A percentile compares a stretch with the other conserved stretches of the same genome.
Conservation (phyloP, 2,113 vertebrate species). For the Cyprinodon brontotheroides region DNA sequence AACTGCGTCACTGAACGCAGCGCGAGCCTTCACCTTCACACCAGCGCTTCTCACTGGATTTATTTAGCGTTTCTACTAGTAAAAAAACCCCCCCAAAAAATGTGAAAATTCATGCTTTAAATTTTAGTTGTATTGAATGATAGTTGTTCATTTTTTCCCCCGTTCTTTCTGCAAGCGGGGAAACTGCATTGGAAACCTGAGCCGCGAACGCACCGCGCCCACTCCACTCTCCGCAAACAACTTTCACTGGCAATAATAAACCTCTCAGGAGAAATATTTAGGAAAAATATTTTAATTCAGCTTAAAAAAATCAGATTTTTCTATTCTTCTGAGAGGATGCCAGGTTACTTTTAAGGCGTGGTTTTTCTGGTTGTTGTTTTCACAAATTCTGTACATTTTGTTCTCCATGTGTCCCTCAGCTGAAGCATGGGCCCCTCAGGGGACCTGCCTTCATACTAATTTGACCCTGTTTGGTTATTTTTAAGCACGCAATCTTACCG, state of each 20-base stretch:
- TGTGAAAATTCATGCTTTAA: too few relatives aligned
- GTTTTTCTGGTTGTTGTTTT: not conserved
- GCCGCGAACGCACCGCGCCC: too few relatives aligned
- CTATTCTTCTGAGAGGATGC: not conserved
- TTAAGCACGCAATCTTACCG: not conserved
- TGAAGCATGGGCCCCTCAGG: not conserved
- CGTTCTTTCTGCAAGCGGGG: not conserved
- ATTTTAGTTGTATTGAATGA: too few relatives aligned
- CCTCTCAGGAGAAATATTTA: not conserved
- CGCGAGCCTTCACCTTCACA: not conserved
- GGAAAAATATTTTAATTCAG: not conserved
- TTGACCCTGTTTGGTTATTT: not conserved
- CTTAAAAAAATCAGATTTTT: not conserved
- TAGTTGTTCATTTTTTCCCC: not conserved
- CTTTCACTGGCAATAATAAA: not conserved
- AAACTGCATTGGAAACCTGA: not conserved
- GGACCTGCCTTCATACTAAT: not conserved
- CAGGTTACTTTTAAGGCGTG: not conserved
- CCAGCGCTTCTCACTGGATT: not conserved
- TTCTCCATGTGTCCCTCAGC: slow-evolving; percentile 18
- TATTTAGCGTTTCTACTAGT: not conserved
- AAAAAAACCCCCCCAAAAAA: too few relatives aligned
- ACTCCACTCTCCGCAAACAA: not conserved
- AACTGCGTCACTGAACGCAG: slow-evolving; percentile 54
- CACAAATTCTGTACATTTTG: not conserved